Evolutionary conservation across 2,888 invertebrate genomes (phyloP), one percentile per base, ranked within the genome.

Genomic region (Caenorhabditis japonica): DNA sequence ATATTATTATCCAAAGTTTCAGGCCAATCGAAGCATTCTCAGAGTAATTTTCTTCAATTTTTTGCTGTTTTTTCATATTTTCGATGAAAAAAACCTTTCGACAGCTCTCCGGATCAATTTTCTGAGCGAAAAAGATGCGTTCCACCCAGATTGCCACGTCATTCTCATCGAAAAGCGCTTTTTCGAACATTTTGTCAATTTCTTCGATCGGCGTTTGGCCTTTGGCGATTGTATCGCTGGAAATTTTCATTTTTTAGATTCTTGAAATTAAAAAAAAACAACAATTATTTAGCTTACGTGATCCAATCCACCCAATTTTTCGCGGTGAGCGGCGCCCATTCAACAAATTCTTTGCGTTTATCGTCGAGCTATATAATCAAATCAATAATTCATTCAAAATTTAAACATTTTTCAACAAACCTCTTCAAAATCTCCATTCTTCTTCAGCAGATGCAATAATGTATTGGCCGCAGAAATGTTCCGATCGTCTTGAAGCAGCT

Each of bases 401-500:
- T 3, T 15, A 13, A 23, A 33, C 23, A 43, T 7, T 7, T 17
- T n/a, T 21, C 33, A 51, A n/a, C 12, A 43, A 49, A 76, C 55
- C 51, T 80, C 80, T 5, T 78, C 75, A 30, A 78, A 62, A 41
- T 77, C 76, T 0, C 75, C 76, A 38, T 71, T 78, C 36, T 66
- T 69, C 15, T 53, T 27, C 3, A 73, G 41, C 34, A 70, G 39
- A 12, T 44, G 33, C n/a, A 77, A 23, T 17, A 78, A 25, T 33
- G 53, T 53, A 33, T 75, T 71, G 10, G 41, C 52, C 2, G 30
- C 19, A 21, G 39, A 13, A n/a, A 69, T 47, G 27, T 73, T 69
- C 0, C 41, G 30, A 13, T 69, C 55, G 25, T 77, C 51, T 3
- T 58, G 47, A 5, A 34, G n/a, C 41, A 77, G 15, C 80, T 80